Evolutionary conservation across 1,140 invertebrate genomes (phyloP).

Genomic region (Lepidurus apus): DNA sequence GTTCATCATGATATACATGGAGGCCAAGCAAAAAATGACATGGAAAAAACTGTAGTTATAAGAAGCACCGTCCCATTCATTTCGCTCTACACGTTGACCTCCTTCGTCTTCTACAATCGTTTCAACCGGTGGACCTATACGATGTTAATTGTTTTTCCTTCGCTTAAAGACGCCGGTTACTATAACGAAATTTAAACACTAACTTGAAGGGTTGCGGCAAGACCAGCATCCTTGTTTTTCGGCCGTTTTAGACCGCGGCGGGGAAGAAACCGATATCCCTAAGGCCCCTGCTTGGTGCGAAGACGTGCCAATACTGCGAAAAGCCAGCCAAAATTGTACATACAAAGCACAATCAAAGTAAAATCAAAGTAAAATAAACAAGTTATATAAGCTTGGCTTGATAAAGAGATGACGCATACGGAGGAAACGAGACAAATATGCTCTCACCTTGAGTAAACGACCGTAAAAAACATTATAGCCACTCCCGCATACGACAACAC

Average conservation of each 20-base stretch:
- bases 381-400: background rate
- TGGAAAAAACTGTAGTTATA: slow-evolving; percentile 50
- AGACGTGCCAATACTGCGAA: slow-evolving; percentile 33
- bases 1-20: slow-evolving; percentile 50
- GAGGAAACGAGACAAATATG: background rate
- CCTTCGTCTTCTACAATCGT: slow-evolving; percentile 39
- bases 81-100: slow-evolving; percentile 45
- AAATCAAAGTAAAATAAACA: background rate
- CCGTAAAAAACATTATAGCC: slow-evolving; percentile 40
- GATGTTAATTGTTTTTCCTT: background rate
- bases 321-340: slow-evolving; percentile 1
- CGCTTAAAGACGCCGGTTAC: background rate
- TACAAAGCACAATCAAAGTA: background rate
- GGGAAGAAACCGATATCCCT: slow-evolving; percentile 23
- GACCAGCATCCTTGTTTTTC: background rate
- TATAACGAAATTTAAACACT: background rate
- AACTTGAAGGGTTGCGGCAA: background rate
- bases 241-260: background rate
- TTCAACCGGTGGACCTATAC: background rate
- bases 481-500: slow-evolving; percentile 44
- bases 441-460: slow-evolving; percentile 43
- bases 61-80: slow-evolving; percentile 44
- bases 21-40: slow-evolving; percentile 45
- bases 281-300: slow-evolving; percentile 29
- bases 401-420: background rate